Conservation (phyloP, 2,113 vertebrate species). For the Oryzias javanicus region DNA sequence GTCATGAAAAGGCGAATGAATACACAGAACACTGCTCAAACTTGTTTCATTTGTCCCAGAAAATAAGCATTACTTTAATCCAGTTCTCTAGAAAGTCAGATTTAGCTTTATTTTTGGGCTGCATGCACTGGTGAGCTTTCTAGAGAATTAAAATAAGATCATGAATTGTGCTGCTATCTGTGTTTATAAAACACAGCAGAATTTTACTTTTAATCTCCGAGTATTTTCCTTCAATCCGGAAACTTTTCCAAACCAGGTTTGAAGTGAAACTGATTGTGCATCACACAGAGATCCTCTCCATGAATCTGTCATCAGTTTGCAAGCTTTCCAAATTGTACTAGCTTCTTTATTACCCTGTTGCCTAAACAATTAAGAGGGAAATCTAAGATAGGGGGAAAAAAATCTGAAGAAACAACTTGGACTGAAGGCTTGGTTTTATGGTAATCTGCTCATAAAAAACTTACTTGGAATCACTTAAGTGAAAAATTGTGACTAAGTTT, state of each 20-base stretch:
- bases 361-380: no score
- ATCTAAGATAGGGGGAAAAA: constrained; percentile 25
- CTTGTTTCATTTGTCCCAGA: constrained; percentile 72
- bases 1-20: constrained; percentile 68
- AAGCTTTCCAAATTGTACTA: no score
- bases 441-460: constrained; percentile 51
- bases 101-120: constrained; percentile 23
- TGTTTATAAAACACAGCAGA: constrained; percentile 27
- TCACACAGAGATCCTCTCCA: constrained; percentile 50
- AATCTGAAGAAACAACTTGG: constrained; percentile 45
- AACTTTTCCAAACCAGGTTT: constrained; percentile 35
- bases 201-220: constrained; percentile 17
- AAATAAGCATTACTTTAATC: constrained; percentile 52
- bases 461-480: constrained; percentile 41
- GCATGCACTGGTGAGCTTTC: constrained; percentile 10
- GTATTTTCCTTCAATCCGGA: constrained; percentile 50
- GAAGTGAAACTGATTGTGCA: constrained; percentile 52
- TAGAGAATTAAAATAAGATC: constrained; percentile 10
- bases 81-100: constrained; percentile 45
- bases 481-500: constrained; percentile 61
- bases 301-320: constrained; percentile 59
- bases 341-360: no score
- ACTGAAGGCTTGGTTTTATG: constrained; percentile 30
- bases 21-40: constrained; percentile 48
- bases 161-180: constrained; percentile 16